Evolutionary conservation across 2,888 invertebrate genomes (phyloP).

Genomic region (Tridacna gigas): DNA sequence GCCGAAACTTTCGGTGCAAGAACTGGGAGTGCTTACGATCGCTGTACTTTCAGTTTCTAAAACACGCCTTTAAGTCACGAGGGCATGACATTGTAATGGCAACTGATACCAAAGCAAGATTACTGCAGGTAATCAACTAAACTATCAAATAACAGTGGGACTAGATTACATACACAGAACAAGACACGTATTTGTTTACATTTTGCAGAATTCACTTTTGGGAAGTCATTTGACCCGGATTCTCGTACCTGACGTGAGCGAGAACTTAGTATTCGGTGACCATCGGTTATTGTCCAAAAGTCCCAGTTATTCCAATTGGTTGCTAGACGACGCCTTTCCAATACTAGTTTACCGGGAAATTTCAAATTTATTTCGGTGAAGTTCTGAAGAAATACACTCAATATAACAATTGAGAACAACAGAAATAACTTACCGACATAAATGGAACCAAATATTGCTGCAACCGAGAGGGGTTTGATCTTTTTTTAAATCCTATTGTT

Average conservation of each 20-base stretch:
- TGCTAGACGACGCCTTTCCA: slow-evolving; percentile 21
- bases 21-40: too few relatives aligned
- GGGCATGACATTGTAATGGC: too few relatives aligned
- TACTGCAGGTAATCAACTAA: too few relatives aligned
- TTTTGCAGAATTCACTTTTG: slow-evolving; percentile 9
- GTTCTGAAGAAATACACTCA: too few relatives aligned
- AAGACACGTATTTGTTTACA: slow-evolving; percentile 19
- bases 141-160: too few relatives aligned
- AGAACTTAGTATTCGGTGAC: slow-evolving; percentile 21
- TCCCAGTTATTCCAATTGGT: slow-evolving; percentile 11
- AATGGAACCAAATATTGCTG: slow-evolving; percentile 57
- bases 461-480: slow-evolving; percentile 67
- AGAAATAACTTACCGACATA: background rate
- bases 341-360: slow-evolving; percentile 33
- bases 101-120: too few relatives aligned
- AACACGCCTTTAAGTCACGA: too few relatives aligned
- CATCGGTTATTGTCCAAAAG: background rate
- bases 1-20: too few relatives aligned
- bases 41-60: too few relatives aligned
- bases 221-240: slow-evolving; percentile 61
- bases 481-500: too few relatives aligned
- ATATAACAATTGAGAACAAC: too few relatives aligned
- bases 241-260: slow-evolving; percentile 31
- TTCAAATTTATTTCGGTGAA: slow-evolving; percentile 19
- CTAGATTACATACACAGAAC: background rate